These are phyloP conservation scores for Thumatha senex DNA, from an alignment of 2,888 invertebrate genomes.

Conservation along the genomic window DNA sequence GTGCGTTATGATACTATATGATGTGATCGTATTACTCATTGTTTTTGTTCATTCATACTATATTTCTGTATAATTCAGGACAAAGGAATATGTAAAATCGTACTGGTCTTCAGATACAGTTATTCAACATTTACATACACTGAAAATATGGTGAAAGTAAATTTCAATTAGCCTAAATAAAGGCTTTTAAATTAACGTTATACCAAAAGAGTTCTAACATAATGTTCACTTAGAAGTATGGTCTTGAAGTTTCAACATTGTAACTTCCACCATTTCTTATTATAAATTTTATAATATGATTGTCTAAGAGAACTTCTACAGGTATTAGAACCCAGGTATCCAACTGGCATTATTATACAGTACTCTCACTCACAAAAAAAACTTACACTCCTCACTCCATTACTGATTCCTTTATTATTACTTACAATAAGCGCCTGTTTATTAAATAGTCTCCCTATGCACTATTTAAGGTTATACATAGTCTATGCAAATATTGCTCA, in stretches of 20 bases:
- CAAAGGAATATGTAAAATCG: conserved; percentile 21
- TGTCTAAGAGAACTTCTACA: too few species aligned
- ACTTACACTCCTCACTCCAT: too few species aligned
- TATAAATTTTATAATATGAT: too few species aligned
- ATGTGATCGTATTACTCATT: conserved; percentile 31
- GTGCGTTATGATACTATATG: conserved; percentile 17
- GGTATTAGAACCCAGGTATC: too few species aligned
- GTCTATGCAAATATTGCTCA: too few species aligned
- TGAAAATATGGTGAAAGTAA: conserved; percentile 28
- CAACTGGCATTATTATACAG: too few species aligned
- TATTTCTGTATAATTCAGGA: conserved; percentile 19
- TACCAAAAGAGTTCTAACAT: conserved; percentile 6
- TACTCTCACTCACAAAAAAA: too few species aligned
- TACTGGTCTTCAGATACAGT: conserved; percentile 8
- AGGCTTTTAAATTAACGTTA: conserved; percentile 1
- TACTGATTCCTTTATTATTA: too few species aligned
- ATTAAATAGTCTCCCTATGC: too few species aligned
- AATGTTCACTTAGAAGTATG: conserved; percentile 1
- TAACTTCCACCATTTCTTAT: background rate
- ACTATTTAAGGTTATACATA: too few species aligned
- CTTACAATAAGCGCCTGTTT: too few species aligned
- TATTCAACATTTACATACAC: conserved; percentile 7
- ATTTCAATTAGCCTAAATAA: conserved; percentile 15
- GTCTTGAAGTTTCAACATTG: background rate
- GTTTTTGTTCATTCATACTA: conserved; percentile 20